Conservation (phyloP, 2,888 invertebrate species). For the Eristalinus sepulchralis region DNA sequence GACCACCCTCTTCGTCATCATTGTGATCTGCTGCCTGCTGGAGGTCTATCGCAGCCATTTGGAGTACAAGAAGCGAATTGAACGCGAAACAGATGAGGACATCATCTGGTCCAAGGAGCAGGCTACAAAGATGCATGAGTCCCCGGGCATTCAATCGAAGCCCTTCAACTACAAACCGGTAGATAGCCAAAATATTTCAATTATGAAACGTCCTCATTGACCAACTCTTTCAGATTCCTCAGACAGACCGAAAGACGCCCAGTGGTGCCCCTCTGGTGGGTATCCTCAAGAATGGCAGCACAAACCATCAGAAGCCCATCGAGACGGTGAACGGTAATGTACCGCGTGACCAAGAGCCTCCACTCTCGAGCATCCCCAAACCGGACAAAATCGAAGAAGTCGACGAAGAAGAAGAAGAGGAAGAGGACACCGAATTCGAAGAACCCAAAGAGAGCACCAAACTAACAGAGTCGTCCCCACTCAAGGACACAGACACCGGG, state of each 20-base stretch:
- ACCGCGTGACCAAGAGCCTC: slow-evolving; percentile 37
- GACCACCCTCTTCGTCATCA: slow-evolving; percentile 87
- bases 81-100: slow-evolving; percentile 89
- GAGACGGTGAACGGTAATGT: slow-evolving; percentile 62
- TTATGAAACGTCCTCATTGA: background rate
- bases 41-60: slow-evolving; percentile 90
- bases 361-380: background rate
- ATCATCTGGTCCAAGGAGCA: slow-evolving; percentile 89
- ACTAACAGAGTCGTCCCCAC: background rate
- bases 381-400: slow-evolving; percentile 74
- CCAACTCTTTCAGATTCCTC: slow-evolving; percentile 76
- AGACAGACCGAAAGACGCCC: slow-evolving; percentile 77
- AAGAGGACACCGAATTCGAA: slow-evolving; percentile 64
- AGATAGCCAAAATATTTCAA: slow-evolving; percentile 65
- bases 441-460: slow-evolving; percentile 39
- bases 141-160: slow-evolving; percentile 80
- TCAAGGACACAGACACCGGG: background rate
- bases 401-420: slow-evolving; percentile 77
- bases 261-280: slow-evolving; percentile 78
- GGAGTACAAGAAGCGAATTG: slow-evolving; percentile 86
- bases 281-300: slow-evolving; percentile 80
- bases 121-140: slow-evolving; percentile 86
- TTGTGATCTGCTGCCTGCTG: slow-evolving; percentile 85
- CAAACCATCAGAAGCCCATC: slow-evolving; percentile 67
- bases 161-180: slow-evolving; percentile 83